These are phyloP conservation scores for Neolamprologus ventralis DNA, from an alignment of 2,113 vertebrate genomes.

Conservation along the genomic window DNA sequence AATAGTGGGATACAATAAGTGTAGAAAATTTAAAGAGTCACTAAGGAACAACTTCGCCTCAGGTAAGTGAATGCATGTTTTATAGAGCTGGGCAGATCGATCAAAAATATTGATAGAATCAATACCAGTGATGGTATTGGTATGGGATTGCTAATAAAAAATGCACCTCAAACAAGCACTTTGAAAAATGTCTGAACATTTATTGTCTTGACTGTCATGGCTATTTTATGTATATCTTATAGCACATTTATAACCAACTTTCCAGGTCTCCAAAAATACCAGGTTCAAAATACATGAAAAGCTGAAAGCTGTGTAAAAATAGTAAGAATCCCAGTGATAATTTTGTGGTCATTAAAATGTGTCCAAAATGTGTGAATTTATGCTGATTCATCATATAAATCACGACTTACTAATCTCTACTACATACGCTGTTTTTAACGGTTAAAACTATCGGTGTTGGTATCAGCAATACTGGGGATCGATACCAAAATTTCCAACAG, in stretches of 20 bases:
- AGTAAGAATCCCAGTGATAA: background rate
- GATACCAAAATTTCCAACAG: background rate
- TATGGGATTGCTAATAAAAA: background rate
- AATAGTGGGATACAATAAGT: background rate
- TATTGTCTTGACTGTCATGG: background rate
- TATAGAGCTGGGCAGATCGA: background rate
- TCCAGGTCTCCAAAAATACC: background rate
- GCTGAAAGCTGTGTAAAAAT: background rate
- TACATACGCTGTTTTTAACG: fast-evolving
- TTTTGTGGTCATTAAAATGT: background rate
- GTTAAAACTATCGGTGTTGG: background rate
- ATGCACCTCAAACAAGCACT: background rate
- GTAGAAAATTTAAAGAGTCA: background rate
- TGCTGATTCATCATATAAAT: background rate
- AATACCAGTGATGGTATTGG: background rate
- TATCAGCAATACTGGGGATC: background rate
- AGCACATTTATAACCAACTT: background rate
- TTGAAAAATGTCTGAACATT: background rate
- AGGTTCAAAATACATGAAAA: background rate
- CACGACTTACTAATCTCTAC: background rate
- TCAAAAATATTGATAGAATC: background rate
- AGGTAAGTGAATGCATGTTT: background rate
- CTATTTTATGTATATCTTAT: background rate
- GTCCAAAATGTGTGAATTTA: background rate
- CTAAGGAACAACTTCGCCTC: background rate